Base-by-base conservation (phyloP, 2,888 invertebrate species). In the Andrena marginata region DNA sequence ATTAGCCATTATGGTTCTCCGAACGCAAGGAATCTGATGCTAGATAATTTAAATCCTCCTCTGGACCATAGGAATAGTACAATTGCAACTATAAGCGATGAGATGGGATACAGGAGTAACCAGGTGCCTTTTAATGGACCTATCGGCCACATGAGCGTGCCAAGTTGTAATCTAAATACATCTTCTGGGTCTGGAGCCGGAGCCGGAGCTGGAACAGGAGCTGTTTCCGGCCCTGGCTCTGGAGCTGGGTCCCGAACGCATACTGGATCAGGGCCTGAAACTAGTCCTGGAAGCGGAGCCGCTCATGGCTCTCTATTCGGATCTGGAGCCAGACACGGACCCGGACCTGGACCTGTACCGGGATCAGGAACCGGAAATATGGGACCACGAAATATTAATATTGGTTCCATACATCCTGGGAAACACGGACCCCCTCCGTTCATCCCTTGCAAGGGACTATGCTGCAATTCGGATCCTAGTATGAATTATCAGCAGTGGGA, bases 401-500 rank as follows among this genome's bases (percentile, higher is more conserved):
- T 85, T 0, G 64, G 63, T 64, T 74, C 86, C 1, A 64, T 86
- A 63, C 60, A 82, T 35, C 42, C 90, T 3, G 87, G 80, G 23
- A 89, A 92, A 60, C 87, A 90, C 71, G 86, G 84, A 3, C 70
- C 85, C 2, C 83, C 85, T 48, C 84, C 89, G 29, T 88, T 85
- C 64, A 80, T 86, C 6, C 78, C 92, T 2, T 94, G 94, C 51
- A 93, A 93, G 68, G 93, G 90, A n/a, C 82, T 90, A 8, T 94
- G 94, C 54, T 93, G 93, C 68, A 90, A 91, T 78, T 87, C 90
- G 1, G 92, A 92, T 56, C 76, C 90, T 5, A 92, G 87, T 48
- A 80, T 91, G 60, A 78, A 81, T 51, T 93, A 93, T 72, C 93
- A 91, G 31, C 88, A 89, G n/a, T 92, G 92, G 92, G 92, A 92